These are phyloP conservation scores for Rhea americana DNA, from an alignment of 2,113 vertebrate species.

Conservation along the genomic window DNA sequence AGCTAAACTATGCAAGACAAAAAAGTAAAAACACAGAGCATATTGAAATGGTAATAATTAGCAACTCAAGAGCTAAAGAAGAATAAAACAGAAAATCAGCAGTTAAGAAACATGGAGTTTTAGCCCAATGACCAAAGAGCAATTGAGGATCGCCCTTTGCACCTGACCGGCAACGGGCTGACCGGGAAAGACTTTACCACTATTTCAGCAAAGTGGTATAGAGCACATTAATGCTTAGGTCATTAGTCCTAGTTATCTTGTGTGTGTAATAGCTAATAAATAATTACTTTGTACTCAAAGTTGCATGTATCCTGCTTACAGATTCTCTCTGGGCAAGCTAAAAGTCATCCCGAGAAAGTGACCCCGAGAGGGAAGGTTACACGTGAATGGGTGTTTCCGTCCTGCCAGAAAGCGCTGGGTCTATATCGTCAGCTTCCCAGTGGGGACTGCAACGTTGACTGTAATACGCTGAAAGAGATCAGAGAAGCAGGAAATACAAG, in stretches of 20 bases:
- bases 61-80: neutral
- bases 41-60: neutral
- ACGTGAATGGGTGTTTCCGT: neutral
- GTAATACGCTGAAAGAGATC: neutral
- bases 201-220: neutral
- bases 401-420: neutral
- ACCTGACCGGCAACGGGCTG: neutral
- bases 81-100: neutral
- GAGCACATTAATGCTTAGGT: neutral
- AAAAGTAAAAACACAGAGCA: neutral
- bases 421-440: neutral
- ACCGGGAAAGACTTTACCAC: neutral
- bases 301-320: neutral
- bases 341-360: neutral
- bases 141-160: rapidly evolving
- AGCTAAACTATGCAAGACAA: neutral
- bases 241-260: neutral
- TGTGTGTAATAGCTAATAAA: neutral
- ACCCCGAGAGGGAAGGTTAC: neutral
- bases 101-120: neutral
- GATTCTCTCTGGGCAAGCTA: neutral
- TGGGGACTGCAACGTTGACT: neutral
- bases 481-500: conserved; percentile 21
- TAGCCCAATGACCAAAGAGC: neutral
- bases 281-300: neutral